phyloP scores from a whole-genome alignment of 2,888 invertebrate genomes.

The Caenorhabditis sp. region DNA sequence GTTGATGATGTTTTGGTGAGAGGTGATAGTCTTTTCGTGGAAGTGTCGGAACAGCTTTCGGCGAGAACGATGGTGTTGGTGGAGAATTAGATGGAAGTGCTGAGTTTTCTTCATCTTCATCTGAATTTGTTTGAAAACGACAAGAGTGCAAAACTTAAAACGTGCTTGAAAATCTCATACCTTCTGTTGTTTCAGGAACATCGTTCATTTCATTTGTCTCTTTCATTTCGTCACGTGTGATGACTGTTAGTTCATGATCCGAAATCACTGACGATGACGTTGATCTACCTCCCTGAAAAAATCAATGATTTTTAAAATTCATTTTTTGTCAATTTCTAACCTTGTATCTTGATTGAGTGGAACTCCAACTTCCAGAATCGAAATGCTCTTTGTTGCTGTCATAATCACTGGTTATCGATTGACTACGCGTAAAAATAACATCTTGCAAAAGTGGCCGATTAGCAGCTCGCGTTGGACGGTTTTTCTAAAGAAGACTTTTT shows the following conservation, averaged over 20 bases:
- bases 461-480: slow-evolving; percentile 16
- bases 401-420: slow-evolving; percentile 63
- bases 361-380: slow-evolving; percentile 65
- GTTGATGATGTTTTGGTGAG: slow-evolving; percentile 15
- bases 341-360: slow-evolving; percentile 43
- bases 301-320: background rate
- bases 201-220: slow-evolving; percentile 36
- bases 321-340: slow-evolving; percentile 4
- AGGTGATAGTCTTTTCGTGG: slow-evolving; percentile 39
- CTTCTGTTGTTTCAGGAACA: slow-evolving; percentile 32
- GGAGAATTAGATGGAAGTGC: slow-evolving; percentile 38
- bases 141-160: background rate
- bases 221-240: slow-evolving; percentile 28
- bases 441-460: slow-evolving; percentile 48
- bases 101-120: slow-evolving; percentile 8
- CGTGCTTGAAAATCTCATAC: slow-evolving; percentile 1
- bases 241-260: slow-evolving; percentile 20
- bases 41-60: slow-evolving; percentile 15
- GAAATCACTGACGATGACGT: slow-evolving; percentile 36
- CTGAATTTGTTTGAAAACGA: slow-evolving; percentile 5
- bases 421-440: slow-evolving; percentile 51
- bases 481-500: slow-evolving; percentile 34
- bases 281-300: slow-evolving; percentile 21
- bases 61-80: slow-evolving; percentile 14
- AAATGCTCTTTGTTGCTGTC: slow-evolving; percentile 60